Evolutionary conservation across 2,888 invertebrate genomes (phyloP).

Genomic region (Notocelia uddmanniana): DNA sequence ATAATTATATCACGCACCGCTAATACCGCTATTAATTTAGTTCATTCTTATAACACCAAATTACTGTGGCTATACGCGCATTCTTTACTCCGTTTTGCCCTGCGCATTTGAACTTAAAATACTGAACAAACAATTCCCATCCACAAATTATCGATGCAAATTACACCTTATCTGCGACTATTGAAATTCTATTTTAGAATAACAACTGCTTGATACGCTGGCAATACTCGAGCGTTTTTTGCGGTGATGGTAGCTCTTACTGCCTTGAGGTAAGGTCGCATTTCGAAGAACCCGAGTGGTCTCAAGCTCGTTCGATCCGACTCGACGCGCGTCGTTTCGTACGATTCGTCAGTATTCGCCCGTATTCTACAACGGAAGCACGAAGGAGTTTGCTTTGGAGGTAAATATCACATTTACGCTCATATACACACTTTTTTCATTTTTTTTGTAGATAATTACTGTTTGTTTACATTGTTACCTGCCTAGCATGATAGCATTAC

Average conservation of each 20-base stretch:
- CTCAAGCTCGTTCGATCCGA: slow-evolving; percentile 3
- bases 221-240: neutral
- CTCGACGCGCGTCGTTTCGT: slow-evolving; percentile 30
- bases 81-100: neutral
- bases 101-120: neutral
- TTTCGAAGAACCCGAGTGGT: neutral
- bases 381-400: neutral
- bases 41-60: neutral
- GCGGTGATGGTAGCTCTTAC: neutral
- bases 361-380: neutral
- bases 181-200: neutral
- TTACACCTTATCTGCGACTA: neutral
- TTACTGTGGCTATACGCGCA: neutral
- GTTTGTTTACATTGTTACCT: too few relatives aligned
- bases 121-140: neutral
- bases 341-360: slow-evolving; percentile 38
- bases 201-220: neutral
- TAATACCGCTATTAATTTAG: neutral
- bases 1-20: neutral
- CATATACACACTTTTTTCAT: too few relatives aligned
- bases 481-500: too few relatives aligned
- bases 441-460: too few relatives aligned
- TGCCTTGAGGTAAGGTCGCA: neutral
- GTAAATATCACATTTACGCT: slow-evolving; percentile 4
- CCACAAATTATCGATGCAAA: neutral